These are phyloP conservation scores for Acleris sparsana DNA, from an alignment of 2,888 invertebrate species.

Conservation along the genomic window DNA sequence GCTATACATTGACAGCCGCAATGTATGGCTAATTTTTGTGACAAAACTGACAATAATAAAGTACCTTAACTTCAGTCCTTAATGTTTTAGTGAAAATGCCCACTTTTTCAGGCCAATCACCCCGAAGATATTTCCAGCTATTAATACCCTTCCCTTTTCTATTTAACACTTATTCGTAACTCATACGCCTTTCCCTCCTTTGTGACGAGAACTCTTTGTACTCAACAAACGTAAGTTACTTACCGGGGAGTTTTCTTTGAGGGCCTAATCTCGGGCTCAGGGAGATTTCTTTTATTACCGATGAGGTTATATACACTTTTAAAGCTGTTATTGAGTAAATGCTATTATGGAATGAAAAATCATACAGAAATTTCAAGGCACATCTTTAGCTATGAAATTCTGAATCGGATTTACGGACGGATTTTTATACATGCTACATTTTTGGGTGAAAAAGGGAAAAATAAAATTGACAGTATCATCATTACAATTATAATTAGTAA, in stretches of 20 bases:
- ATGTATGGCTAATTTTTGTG: no score
- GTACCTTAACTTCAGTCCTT: no score
- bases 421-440: no score
- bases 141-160: no score
- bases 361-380: background rate
- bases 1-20: no score
- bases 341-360: background rate
- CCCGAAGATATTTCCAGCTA: no score
- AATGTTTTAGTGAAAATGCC: no score
- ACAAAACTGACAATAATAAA: no score
- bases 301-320: background rate
- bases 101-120: no score
- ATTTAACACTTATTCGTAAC: background rate
- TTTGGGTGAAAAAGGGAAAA: background rate
- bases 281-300: background rate
- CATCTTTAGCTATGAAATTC: background rate
- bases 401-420: no score
- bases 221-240: slow-evolving; percentile 7
- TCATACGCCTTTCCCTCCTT: background rate
- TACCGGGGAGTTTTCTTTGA: background rate
- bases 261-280: background rate
- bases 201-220: slow-evolving; percentile 10
- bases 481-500: slow-evolving; percentile 4
- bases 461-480: background rate
- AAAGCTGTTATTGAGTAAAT: background rate